Evolutionary conservation across 2,797 vertebrate genomes (phyloP).

Genomic region (Catostomus latipinnis): DNA sequence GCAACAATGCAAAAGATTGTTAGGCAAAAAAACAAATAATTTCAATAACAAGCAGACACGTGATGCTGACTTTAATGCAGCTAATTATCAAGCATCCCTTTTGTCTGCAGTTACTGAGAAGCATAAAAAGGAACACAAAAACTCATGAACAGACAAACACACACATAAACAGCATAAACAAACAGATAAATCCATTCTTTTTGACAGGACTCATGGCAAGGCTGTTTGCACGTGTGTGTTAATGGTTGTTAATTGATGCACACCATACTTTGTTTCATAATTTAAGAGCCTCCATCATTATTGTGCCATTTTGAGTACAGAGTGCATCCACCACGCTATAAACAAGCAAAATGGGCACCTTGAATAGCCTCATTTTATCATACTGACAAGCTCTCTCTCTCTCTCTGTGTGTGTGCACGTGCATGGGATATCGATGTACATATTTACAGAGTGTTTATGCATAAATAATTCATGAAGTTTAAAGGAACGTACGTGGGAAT

Average conservation of each 20-base stretch:
- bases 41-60: slow-evolving; percentile 74
- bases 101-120: slow-evolving; percentile 51
- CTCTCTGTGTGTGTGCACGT: slow-evolving; percentile 13
- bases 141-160: slow-evolving; percentile 13
- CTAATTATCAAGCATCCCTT: slow-evolving; percentile 74
- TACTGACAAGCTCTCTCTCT: slow-evolving; percentile 25
- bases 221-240: slow-evolving; percentile 44
- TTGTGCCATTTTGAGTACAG: slow-evolving; percentile 69
- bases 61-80: slow-evolving; percentile 71
- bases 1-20: slow-evolving; percentile 57
- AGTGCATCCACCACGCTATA: slow-evolving; percentile 47
- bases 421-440: slow-evolving; percentile 37
- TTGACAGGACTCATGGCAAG: slow-evolving; percentile 19
- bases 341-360: slow-evolving; percentile 52
- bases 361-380: slow-evolving; percentile 46
- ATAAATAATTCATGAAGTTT: slow-evolving; percentile 51
- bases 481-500: slow-evolving; percentile 35
- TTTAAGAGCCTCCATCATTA: slow-evolving; percentile 76
- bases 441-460: slow-evolving; percentile 38
- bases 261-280: slow-evolving; percentile 73
- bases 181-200: slow-evolving; percentile 28
- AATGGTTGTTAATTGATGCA: slow-evolving; percentile 77
- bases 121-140: slow-evolving; percentile 14
- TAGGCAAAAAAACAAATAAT: slow-evolving; percentile 68
- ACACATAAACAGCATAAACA: slow-evolving; percentile 25